These are phyloP conservation scores for Andrena fulva DNA, from an alignment of 2,888 invertebrate genomes.

Conservation along the genomic window DNA sequence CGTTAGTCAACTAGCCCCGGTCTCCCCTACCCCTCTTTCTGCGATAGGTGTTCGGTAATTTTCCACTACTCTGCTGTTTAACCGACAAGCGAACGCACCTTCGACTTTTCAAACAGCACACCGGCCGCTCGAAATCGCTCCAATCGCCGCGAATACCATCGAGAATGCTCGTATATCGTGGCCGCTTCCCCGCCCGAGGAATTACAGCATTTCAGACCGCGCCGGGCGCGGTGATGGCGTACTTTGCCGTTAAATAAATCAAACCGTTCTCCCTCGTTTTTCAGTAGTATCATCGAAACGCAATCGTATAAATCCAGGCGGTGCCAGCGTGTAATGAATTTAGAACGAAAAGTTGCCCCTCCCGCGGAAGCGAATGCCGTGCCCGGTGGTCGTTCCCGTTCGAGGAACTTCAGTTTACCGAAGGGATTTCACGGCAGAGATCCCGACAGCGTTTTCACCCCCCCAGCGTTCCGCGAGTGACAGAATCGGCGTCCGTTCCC, in stretches of 20 bases:
- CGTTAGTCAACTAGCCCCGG: too few relatives aligned
- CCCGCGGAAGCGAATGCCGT: not conserved
- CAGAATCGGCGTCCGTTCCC: not conserved
- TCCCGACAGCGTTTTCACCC: not conserved
- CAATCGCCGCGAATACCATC: not conserved
- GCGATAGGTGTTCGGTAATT: too few relatives aligned
- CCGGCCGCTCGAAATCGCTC: too few relatives aligned
- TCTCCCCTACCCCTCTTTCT: too few relatives aligned
- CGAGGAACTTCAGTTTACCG: conserved; percentile 12
- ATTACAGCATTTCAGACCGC: not conserved
- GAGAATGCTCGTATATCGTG: not conserved
- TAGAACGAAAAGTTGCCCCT: conserved; percentile 16
- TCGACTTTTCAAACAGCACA: too few relatives aligned
- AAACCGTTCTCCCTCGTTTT: not conserved
- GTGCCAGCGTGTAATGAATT: conserved; percentile 14
- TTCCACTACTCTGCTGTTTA: too few relatives aligned
- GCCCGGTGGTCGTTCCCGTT: not conserved
- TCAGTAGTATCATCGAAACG: conserved; percentile 2
- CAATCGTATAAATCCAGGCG: conserved; percentile 13
- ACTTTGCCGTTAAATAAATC: conserved; percentile 44
- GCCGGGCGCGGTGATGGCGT: not conserved
- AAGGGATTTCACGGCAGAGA: conserved; percentile 11
- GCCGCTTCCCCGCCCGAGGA: not conserved
- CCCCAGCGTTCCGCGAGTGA: not conserved
- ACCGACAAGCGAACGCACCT: too few relatives aligned